Conservation (phyloP, 2,113 vertebrate species). For the Hassar affinis region DNA sequence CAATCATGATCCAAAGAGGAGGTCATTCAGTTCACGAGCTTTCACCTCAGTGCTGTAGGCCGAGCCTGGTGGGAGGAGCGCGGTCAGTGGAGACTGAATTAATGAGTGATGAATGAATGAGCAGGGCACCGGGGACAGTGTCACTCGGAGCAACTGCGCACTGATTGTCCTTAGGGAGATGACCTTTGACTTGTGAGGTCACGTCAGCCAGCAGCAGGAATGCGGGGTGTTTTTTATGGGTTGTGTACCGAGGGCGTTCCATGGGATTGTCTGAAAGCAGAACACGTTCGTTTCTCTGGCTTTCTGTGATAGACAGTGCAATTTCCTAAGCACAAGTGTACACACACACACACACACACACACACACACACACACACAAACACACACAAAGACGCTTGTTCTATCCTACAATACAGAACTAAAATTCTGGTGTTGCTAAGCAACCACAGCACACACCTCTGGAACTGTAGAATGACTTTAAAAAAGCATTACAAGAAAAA, state of each 20-base stretch:
- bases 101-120: constrained; percentile 20
- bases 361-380: neutral
- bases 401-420: constrained; percentile 8
- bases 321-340: neutral
- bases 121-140: neutral
- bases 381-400: constrained; percentile 2
- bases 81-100: neutral
- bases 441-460: constrained; percentile 29
- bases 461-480: neutral
- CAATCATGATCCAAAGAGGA: neutral
- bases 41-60: constrained; percentile 19
- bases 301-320: neutral
- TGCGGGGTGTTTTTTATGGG: neutral
- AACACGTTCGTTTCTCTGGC: neutral
- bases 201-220: constrained; percentile 20
- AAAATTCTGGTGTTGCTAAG: constrained; percentile 39
- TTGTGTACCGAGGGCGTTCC: constrained; percentile 15
- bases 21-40: constrained; percentile 25
- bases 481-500: constrained; percentile 1
- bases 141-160: constrained; percentile 3
- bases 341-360: neutral
- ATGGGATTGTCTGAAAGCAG: neutral
- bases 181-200: constrained; percentile 36
- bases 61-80: constrained; percentile 5
- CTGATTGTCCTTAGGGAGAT: constrained; percentile 2